These are phyloP conservation scores for Cryptocephalus primarius DNA, from an alignment of 2,888 invertebrate species.

Conservation along the genomic window DNA sequence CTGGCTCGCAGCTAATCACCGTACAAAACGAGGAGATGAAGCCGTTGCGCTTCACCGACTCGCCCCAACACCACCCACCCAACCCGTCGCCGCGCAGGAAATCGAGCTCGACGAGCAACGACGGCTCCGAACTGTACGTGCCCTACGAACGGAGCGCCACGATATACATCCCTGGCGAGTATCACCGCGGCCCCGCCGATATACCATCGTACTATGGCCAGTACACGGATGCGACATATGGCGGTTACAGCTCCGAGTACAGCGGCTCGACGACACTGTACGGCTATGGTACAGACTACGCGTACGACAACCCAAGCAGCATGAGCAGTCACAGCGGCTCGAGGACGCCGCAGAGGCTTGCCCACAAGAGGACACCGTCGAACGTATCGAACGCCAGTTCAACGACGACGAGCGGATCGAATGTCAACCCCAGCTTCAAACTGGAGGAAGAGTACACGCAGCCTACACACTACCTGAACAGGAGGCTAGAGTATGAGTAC, in stretches of 20 bases:
- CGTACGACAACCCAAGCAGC: conserved; percentile 47
- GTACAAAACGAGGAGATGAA: conserved; percentile 48
- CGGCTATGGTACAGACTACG: conserved; percentile 39
- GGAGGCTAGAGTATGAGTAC: conserved; percentile 32
- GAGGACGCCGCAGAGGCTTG: conserved; percentile 36
- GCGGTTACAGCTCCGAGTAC: conserved; percentile 33
- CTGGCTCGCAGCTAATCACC: conserved; percentile 40
- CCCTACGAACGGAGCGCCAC: conserved; percentile 39
- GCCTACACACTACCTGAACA: conserved; percentile 38
- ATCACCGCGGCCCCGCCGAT: conserved; percentile 26
- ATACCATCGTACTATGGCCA: conserved; percentile 24
- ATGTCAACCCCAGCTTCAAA: conserved; percentile 51
- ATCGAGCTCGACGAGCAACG: conserved; percentile 59
- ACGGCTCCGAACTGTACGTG: conserved; percentile 49
- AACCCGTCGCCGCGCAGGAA: conserved; percentile 57
- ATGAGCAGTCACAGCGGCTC: conserved; percentile 37
- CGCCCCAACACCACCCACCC: conserved; percentile 54
- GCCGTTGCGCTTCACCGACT: conserved; percentile 63
- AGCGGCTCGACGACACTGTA: conserved; percentile 33
- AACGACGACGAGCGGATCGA: conserved; percentile 44
- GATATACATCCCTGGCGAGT: conserved; percentile 38
- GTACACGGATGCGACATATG: conserved; percentile 24
- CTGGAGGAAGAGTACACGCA: conserved; percentile 46
- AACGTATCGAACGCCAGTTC: conserved; percentile 57
- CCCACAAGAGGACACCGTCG: conserved; percentile 68